Evolutionary conservation across 2,113 vertebrate species (phyloP).

Genomic region (Macquaria ambigua): DNA sequence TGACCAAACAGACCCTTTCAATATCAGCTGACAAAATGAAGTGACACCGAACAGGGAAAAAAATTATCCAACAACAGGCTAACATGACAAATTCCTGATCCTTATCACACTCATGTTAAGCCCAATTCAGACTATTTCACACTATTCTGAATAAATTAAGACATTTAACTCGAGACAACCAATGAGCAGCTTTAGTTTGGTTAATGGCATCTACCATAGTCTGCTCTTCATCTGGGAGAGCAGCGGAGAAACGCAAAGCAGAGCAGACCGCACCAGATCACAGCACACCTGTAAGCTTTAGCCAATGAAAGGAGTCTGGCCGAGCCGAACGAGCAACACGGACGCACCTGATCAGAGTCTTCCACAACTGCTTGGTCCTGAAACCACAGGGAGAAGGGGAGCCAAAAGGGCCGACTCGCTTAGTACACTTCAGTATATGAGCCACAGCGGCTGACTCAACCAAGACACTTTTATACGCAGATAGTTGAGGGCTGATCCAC

Average conservation of each 20-base stretch:
- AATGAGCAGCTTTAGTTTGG: constrained; percentile 66
- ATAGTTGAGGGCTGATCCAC: neutral
- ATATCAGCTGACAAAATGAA: neutral
- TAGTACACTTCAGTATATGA: constrained; percentile 26
- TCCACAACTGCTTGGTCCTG: constrained; percentile 81
- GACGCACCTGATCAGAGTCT: constrained; percentile 82
- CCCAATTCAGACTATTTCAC: neutral
- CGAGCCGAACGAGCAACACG: constrained; percentile 58
- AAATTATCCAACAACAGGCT: neutral
- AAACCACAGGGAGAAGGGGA: constrained; percentile 81
- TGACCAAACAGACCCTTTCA: neutral
- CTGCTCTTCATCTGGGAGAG: constrained; percentile 32
- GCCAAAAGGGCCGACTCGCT: constrained; percentile 53
- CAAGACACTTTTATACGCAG: neutral
- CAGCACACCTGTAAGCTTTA: constrained; percentile 80
- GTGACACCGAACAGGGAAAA: neutral
- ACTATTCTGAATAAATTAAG: neutral
- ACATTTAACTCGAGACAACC: neutral
- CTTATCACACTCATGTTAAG: neutral
- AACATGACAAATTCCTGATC: neutral
- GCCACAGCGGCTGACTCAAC: constrained; percentile 8
- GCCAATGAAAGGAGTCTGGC: constrained; percentile 63
- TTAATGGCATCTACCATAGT: constrained; percentile 60
- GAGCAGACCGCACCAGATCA: constrained; percentile 68
- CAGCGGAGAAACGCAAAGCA: constrained; percentile 51